These are phyloP conservation scores for Megathymus violae DNA, from an alignment of 1,140 invertebrate genomes.

Conservation along the genomic window DNA sequence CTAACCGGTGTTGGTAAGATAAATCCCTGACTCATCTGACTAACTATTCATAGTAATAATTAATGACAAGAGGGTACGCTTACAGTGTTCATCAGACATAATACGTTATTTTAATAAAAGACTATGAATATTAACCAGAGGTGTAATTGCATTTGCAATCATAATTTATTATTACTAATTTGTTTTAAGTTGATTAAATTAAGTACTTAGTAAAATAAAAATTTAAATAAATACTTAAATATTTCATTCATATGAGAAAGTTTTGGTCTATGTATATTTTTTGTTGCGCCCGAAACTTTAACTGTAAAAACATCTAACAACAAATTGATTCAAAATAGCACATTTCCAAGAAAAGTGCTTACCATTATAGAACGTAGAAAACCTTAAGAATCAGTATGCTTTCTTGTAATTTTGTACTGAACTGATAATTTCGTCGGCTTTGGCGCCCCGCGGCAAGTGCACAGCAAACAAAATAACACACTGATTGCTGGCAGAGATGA, in stretches of 20 bases:
- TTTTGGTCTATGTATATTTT: too few relatives aligned
- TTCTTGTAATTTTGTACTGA: constrained; percentile 29
- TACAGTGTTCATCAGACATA: too few relatives aligned
- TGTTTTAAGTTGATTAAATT: too few relatives aligned
- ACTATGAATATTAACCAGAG: too few relatives aligned
- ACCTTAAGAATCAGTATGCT: constrained; percentile 14
- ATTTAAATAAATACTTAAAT: too few relatives aligned
- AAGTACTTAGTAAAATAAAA: too few relatives aligned
- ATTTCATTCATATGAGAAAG: too few relatives aligned
- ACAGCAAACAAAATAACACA: constrained; percentile 66
- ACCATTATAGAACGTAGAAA: constrained; percentile 18
- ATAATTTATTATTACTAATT: too few relatives aligned
- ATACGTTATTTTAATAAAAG: too few relatives aligned
- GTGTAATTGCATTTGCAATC: too few relatives aligned
- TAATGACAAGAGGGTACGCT: background rate
- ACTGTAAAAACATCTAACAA: constrained; percentile 4
- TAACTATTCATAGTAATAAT: background rate
- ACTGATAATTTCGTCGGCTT: constrained; percentile 50
- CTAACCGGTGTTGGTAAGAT: too few relatives aligned
- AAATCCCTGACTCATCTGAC: too few relatives aligned
- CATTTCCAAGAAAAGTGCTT: constrained; percentile 10
- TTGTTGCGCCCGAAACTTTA: background rate
- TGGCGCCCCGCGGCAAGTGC: constrained; percentile 48
- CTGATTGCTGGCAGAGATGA: constrained; percentile 66
- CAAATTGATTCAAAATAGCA: constrained; percentile 26